Conservation (phyloP, 2,797 vertebrate genomes). For the Protosalanx chinensis region DNA sequence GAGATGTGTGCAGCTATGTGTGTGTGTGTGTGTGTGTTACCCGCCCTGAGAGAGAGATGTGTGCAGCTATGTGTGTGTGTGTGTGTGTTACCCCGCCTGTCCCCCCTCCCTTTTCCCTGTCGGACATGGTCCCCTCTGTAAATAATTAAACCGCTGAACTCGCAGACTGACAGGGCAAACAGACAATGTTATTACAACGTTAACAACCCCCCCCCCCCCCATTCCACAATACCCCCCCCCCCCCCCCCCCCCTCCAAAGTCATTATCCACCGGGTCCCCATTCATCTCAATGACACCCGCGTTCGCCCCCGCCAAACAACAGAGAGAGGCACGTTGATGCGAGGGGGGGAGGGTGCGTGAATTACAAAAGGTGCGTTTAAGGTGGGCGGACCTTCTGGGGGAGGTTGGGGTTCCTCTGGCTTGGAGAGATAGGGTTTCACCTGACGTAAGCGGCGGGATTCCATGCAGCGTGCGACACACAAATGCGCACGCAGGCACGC, state of each 20-base stretch:
- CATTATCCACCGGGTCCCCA: neutral
- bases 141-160: constrained; percentile 41
- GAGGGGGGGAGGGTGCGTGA: neutral
- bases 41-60: too few species aligned
- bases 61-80: too few species aligned
- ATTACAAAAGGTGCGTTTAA: too few species aligned
- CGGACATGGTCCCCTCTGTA: constrained; percentile 30
- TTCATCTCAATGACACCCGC: constrained; percentile 11
- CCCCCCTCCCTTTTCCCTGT: constrained; percentile 19
- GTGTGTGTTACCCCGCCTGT: neutral
- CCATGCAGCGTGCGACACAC: neutral
- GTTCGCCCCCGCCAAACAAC: neutral
- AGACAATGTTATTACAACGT: constrained; percentile 9
- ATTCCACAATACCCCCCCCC: too few species aligned
- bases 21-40: too few species aligned
- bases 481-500: neutral
- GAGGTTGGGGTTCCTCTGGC: too few species aligned
- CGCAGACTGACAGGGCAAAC: constrained; percentile 20
- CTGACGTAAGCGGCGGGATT: too few species aligned
- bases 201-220: neutral
- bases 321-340: neutral
- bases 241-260: neutral
- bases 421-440: too few species aligned
- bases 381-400: too few species aligned
- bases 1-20: neutral